A percentile compares a stretch with the other conserved stretches of the same genome.
These are phyloP conservation scores for Parthenolecanium corni DNA, from an alignment of 2,888 invertebrate species.

Conservation along the genomic window DNA sequence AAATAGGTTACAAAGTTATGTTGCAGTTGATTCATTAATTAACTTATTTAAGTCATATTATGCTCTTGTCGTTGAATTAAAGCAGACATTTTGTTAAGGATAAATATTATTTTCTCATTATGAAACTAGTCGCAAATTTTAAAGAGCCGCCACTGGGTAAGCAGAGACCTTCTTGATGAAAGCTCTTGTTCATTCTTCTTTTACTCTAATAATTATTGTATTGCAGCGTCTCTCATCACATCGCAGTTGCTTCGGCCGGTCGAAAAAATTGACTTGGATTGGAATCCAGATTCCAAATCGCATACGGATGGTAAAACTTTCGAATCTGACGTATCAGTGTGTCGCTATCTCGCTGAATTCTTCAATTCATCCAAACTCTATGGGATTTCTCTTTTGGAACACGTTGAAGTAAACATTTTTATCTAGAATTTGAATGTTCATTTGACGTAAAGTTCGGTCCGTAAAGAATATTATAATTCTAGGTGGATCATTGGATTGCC, in stretches of 20 bases:
- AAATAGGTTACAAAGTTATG: too few species aligned
- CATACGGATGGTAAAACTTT: slow-evolving; percentile 5
- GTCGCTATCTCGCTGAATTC: slow-evolving; percentile 16
- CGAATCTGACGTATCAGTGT: slow-evolving; percentile 20
- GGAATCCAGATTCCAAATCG: slow-evolving; percentile 13
- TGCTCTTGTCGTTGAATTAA: too few species aligned
- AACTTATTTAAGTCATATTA: too few species aligned
- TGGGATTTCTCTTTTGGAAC: slow-evolving; percentile 13
- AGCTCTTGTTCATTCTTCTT: neutral
- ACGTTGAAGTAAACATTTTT: slow-evolving; percentile 2
- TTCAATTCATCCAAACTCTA: slow-evolving; percentile 15
- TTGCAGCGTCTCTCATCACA: slow-evolving; percentile 16
- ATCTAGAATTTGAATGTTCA: too few species aligned
- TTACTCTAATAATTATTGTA: neutral
- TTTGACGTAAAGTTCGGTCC: neutral
- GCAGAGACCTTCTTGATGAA: neutral
- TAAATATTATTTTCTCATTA: too few species aligned
- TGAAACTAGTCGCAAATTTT: neutral
- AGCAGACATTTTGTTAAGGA: too few species aligned
- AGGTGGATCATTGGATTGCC: slow-evolving; percentile 29
- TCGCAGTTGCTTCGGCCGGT: slow-evolving; percentile 4
- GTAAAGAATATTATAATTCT: neutral
- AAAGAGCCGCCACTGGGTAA: slow-evolving; percentile 1
- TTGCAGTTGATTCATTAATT: too few species aligned
- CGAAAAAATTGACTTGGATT: slow-evolving; percentile 7